Percentiles rank a stretch among this genome's conserved stretches.
These are phyloP conservation scores for Lepidochrysops patricia DNA, from an alignment of 2,888 invertebrate species.

Conservation along the genomic window DNA sequence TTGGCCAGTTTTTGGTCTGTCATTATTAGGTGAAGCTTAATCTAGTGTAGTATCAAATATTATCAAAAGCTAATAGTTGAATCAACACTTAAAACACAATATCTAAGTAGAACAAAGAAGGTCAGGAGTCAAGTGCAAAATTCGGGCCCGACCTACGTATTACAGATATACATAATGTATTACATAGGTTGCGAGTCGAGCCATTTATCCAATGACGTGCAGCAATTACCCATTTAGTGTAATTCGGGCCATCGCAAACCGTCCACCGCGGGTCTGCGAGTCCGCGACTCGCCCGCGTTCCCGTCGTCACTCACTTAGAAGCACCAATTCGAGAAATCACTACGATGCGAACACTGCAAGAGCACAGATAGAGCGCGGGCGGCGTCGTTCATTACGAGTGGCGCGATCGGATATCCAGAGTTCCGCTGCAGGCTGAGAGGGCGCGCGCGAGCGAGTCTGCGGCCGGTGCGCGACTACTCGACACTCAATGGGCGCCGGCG, in stretches of 20 bases:
- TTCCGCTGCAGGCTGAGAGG: slow-evolving; percentile 40
- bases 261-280: no score
- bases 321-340: slow-evolving; percentile 66
- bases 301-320: slow-evolving; percentile 66
- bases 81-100: background rate
- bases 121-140: slow-evolving; percentile 60
- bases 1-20: no score
- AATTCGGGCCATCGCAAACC: slow-evolving; percentile 68
- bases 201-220: slow-evolving; percentile 72
- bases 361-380: slow-evolving; percentile 46
- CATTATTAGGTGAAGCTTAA: no score
- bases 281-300: slow-evolving; percentile 56
- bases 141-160: slow-evolving; percentile 54
- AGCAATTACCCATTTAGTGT: slow-evolving; percentile 73
- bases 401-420: slow-evolving; percentile 41
- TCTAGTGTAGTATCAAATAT: no score
- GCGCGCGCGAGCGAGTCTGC: slow-evolving; percentile 67
- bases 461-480: slow-evolving; percentile 68
- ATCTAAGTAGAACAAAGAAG: slow-evolving; percentile 49
- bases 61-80: no score
- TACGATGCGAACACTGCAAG: slow-evolving; percentile 51
- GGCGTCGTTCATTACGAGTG: slow-evolving; percentile 53
- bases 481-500: slow-evolving; percentile 61
- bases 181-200: slow-evolving; percentile 44
- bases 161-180: slow-evolving; percentile 50